phyloP scores from a whole-genome alignment of 2,113 vertebrate genomes.

The Meles meles region DNA sequence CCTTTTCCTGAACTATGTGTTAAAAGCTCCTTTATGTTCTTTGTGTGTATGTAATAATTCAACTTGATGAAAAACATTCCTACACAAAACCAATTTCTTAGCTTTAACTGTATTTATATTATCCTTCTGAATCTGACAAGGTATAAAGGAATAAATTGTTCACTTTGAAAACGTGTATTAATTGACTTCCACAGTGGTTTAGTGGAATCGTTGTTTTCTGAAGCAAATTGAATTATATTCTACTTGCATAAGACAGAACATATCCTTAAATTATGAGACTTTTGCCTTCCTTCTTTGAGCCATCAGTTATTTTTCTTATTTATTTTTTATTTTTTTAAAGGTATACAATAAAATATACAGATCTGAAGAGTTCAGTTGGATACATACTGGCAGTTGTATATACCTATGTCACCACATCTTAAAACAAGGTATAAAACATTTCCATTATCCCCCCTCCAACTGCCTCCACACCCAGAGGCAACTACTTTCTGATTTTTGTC shows the following conservation, averaged over 20 bases:
- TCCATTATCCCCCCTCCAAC: rapidly evolving
- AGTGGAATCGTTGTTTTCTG: background rate
- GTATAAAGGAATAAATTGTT: background rate
- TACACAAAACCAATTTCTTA: background rate
- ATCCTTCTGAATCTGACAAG: background rate
- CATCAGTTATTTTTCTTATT: background rate
- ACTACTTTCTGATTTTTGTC: background rate
- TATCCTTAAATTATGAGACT: background rate
- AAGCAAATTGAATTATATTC: background rate
- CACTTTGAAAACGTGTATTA: background rate
- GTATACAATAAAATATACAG: background rate
- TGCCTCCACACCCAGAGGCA: background rate
- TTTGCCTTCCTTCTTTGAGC: background rate
- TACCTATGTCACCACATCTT: background rate
- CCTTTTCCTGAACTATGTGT: slow-evolving; percentile 31
- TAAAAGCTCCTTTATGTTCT: background rate
- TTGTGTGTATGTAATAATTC: slow-evolving; percentile 4
- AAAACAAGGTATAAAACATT: background rate
- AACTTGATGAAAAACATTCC: background rate
- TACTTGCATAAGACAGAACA: background rate
- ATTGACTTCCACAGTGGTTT: slow-evolving; percentile 1
- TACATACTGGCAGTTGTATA: background rate
- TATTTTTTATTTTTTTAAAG: background rate
- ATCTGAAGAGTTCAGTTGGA: background rate
- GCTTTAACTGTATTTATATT: slow-evolving; percentile 20